Percentiles rank a stretch among this genome's conserved stretches.
These are phyloP conservation scores for Malurus elegans DNA, from an alignment of 2,113 vertebrate genomes.

Conservation along the genomic window DNA sequence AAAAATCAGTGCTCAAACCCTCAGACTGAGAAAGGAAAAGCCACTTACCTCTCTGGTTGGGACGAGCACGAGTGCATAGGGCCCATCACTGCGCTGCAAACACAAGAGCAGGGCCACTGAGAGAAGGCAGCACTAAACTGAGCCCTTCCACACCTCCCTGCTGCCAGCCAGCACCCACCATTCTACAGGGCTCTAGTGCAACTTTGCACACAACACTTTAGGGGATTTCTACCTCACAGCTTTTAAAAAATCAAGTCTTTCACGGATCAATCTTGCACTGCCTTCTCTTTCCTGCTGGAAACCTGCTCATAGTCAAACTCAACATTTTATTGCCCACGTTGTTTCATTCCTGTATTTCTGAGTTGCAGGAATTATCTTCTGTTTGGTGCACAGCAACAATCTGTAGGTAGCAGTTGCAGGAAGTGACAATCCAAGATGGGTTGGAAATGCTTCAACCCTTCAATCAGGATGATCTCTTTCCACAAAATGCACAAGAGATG, in stretches of 20 bases:
- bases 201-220: neutral
- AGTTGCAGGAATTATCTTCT: neutral
- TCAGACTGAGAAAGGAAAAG: neutral
- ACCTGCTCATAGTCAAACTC: neutral
- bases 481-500: neutral
- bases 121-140: neutral
- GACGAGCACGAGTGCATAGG: slow-evolving; percentile 88
- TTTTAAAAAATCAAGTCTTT: neutral
- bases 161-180: neutral
- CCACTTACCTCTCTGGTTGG: slow-evolving; percentile 92
- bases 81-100: slow-evolving; percentile 84
- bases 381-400: neutral
- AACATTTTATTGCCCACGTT: neutral
- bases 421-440: neutral
- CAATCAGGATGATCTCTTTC: neutral
- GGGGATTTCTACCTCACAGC: neutral
- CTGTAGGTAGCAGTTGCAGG: neutral
- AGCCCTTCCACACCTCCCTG: neutral
- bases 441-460: neutral
- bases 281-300: neutral
- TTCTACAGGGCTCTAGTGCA: neutral
- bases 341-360: neutral
- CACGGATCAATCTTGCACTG: accelerated
- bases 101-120: neutral
- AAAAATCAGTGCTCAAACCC: neutral